Percentiles rank a stretch among this genome's conserved stretches.
Conservation (phyloP, 2,888 invertebrate genomes). For the Neuroscelio doddi region DNA sequence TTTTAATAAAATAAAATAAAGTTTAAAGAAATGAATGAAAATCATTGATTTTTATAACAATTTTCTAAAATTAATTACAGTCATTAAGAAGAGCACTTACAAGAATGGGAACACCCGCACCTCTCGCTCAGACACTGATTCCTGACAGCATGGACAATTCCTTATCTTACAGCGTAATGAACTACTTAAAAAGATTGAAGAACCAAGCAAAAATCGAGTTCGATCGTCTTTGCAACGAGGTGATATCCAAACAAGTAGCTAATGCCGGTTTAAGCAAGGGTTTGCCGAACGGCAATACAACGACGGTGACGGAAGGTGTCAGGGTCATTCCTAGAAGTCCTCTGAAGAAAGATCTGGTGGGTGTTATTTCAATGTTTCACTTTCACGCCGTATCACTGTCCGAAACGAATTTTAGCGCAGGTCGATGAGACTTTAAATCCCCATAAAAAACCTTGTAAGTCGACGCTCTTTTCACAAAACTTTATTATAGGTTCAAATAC, state of each 20-base stretch:
- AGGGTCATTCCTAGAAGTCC: slow-evolving; percentile 82
- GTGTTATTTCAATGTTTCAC: slow-evolving; percentile 12
- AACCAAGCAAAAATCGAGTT: slow-evolving; percentile 94
- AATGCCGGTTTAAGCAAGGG: slow-evolving; percentile 63
- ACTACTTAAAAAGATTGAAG: slow-evolving; percentile 95
- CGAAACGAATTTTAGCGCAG: background rate
- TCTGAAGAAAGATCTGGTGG: slow-evolving; percentile 85
- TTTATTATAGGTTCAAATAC: slow-evolving; percentile 2
- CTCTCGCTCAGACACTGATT: slow-evolving; percentile 86
- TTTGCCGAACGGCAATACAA: slow-evolving; percentile 64
- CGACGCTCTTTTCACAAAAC: background rate
- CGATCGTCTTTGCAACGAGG: slow-evolving; percentile 88
- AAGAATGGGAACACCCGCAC: slow-evolving; percentile 91
- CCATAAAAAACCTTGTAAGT: slow-evolving; percentile 5
- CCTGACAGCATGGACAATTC: slow-evolving; percentile 95
- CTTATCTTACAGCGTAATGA: slow-evolving; percentile 92
- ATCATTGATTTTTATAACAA: slow-evolving; percentile 4
- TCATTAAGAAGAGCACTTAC: slow-evolving; percentile 91
- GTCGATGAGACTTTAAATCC: no score
- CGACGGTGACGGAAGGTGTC: slow-evolving; percentile 81
- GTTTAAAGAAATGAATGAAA: no score
- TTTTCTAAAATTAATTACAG: slow-evolving; percentile 72
- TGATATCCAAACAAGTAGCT: slow-evolving; percentile 77
- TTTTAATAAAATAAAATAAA: no score
- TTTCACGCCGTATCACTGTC: background rate